A percentile compares a stretch with the other conserved stretches of the same genome.
These are phyloP conservation scores for Atherix ibis DNA, from an alignment of 2,888 invertebrate species.

Conservation along the genomic window DNA sequence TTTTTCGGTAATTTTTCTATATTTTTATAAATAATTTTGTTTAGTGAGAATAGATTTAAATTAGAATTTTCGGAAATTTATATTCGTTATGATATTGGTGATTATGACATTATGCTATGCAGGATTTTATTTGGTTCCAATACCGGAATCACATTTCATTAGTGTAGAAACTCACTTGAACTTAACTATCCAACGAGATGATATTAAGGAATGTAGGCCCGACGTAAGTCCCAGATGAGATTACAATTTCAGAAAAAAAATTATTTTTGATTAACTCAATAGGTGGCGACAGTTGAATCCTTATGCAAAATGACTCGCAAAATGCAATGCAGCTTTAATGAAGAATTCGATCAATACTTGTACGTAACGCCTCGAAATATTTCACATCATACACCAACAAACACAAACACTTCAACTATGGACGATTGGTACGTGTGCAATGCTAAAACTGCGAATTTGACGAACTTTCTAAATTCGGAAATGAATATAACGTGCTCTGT, in stretches of 20 bases:
- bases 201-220: conserved; percentile 12
- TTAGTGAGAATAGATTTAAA: background rate
- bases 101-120: conserved; percentile 51
- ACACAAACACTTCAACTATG: no score
- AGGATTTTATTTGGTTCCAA: conserved; percentile 51
- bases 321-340: no score
- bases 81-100: conserved; percentile 50
- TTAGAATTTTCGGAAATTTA: conserved; percentile 41
- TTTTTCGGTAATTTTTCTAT: conserved; percentile 36
- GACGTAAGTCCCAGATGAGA: conserved; percentile 16
- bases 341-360: no score
- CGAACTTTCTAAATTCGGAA: no score
- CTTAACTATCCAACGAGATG: conserved; percentile 9
- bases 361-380: no score
- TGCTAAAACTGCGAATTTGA: no score
- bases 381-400: no score
- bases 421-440: no score
- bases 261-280: no score
- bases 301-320: no score
- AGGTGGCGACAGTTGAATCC: no score
- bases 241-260: no score
- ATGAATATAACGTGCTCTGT: conserved; percentile 7
- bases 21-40: background rate
- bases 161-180: conserved; percentile 16
- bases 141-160: conserved; percentile 17